phyloP scores from a whole-genome alignment of 2,888 invertebrate species.

The Coelinius sp. region DNA sequence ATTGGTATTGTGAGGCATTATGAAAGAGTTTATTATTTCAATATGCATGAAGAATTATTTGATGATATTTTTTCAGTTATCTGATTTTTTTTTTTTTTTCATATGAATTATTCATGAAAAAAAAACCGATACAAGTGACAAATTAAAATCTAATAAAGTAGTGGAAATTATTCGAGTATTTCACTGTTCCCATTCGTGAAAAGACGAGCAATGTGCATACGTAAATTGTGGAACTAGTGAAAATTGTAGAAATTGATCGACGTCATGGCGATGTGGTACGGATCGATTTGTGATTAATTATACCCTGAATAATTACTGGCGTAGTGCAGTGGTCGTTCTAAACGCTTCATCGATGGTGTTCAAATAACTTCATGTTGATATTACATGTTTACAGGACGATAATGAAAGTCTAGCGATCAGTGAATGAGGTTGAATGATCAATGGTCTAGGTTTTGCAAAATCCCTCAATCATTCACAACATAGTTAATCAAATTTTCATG shows the following conservation, averaged over 20 bases:
- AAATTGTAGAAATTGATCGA: neutral
- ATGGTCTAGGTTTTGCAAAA: slow-evolving; percentile 29
- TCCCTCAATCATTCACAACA: slow-evolving; percentile 28
- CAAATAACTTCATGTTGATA: neutral
- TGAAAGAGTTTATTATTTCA: neutral
- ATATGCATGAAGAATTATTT: neutral
- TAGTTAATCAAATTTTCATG: neutral
- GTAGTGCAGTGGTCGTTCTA: neutral
- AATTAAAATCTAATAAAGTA: neutral
- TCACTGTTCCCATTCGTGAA: neutral
- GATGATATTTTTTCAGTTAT: neutral
- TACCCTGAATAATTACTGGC: slow-evolving; percentile 12
- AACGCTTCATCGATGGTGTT: neutral
- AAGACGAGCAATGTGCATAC: neutral
- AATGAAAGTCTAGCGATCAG: slow-evolving; percentile 4
- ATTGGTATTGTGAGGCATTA: neutral
- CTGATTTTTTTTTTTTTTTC: neutral
- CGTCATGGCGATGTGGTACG: neutral
- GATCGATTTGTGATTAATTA: neutral
- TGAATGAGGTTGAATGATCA: slow-evolving; percentile 28
- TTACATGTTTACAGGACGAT: neutral
- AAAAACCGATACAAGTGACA: neutral
- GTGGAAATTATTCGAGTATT: neutral
- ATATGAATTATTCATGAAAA: neutral
- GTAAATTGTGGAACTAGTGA: neutral